phyloP scores from a whole-genome alignment of 2,113 vertebrate species.

The Numida meleagris region DNA sequence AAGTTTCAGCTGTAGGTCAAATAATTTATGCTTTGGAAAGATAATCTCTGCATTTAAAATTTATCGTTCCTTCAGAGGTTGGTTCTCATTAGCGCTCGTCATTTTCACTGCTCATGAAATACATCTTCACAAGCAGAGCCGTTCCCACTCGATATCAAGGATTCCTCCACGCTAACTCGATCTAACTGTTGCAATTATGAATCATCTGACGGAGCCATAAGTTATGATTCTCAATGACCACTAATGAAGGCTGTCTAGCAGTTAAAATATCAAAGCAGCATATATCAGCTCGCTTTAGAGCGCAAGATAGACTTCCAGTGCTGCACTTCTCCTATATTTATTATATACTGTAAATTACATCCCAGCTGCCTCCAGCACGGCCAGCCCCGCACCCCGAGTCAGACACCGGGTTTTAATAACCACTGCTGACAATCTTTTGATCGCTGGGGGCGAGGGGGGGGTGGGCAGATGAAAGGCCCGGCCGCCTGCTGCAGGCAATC shows the following conservation, averaged over 20 bases:
- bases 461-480: slow-evolving; percentile 70
- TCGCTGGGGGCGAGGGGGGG: neutral
- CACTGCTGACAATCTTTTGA: slow-evolving; percentile 62
- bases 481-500: slow-evolving; percentile 57
- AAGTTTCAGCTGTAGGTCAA: slow-evolving; percentile 51
- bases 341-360: slow-evolving; percentile 59
- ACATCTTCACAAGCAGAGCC: slow-evolving; percentile 17
- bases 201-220: slow-evolving; percentile 30
- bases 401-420: slow-evolving; percentile 62
- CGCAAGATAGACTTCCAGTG: slow-evolving; percentile 50
- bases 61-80: neutral
- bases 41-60: slow-evolving; percentile 57
- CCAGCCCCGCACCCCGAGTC: neutral
- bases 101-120: slow-evolving; percentile 57
- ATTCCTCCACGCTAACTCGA: slow-evolving; percentile 3
- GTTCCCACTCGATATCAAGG: neutral
- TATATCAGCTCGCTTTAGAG: slow-evolving; percentile 51
- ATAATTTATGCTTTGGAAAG: slow-evolving; percentile 52
- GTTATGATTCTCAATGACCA: slow-evolving; percentile 37
- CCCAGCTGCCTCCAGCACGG: neutral
- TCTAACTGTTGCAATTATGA: slow-evolving; percentile 41
- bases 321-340: slow-evolving; percentile 51
- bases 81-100: slow-evolving; percentile 47
- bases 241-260: slow-evolving; percentile 56
- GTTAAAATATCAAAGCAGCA: slow-evolving; percentile 72